Conservation (phyloP, 1,140 invertebrate species). For the Euborellia annulipes region DNA sequence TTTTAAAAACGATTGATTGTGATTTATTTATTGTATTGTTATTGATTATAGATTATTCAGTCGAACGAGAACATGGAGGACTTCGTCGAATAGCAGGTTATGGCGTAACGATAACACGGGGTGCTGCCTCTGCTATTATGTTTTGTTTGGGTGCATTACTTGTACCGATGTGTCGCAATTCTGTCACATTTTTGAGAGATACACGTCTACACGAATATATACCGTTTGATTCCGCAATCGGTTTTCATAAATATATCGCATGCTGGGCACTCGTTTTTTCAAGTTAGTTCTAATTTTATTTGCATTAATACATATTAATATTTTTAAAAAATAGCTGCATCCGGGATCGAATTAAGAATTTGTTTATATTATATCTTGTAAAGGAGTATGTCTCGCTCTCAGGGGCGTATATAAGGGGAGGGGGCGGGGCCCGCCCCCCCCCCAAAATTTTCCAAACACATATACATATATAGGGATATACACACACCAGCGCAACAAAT, state of each 20-base stretch:
- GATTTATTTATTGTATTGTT: background rate
- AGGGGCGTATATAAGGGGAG: too few relatives aligned
- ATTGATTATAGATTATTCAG: slow-evolving; percentile 29
- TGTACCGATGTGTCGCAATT: slow-evolving; percentile 39
- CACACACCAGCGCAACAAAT: too few relatives aligned
- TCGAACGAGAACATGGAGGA: slow-evolving; percentile 35
- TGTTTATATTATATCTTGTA: background rate
- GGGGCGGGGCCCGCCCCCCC: too few relatives aligned
- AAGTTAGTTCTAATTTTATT: slow-evolving; percentile 20
- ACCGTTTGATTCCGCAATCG: slow-evolving; percentile 37
- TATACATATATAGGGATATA: too few relatives aligned
- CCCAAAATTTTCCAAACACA: too few relatives aligned
- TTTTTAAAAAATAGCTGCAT: background rate
- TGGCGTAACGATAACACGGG: slow-evolving; percentile 36
- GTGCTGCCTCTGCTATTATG: slow-evolving; percentile 43
- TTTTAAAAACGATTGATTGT: background rate
- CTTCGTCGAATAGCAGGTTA: slow-evolving; percentile 34
- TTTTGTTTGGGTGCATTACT: slow-evolving; percentile 36
- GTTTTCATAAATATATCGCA: slow-evolving; percentile 40
- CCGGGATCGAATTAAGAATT: too few relatives aligned
- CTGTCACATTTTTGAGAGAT: slow-evolving; percentile 33
- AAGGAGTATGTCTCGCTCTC: background rate
- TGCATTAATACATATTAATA: too few relatives aligned
- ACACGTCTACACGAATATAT: slow-evolving; percentile 34
- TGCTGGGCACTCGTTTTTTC: slow-evolving; percentile 34